Conservation (phyloP, 1,140 invertebrate species). For the Hetaerina americana region DNA sequence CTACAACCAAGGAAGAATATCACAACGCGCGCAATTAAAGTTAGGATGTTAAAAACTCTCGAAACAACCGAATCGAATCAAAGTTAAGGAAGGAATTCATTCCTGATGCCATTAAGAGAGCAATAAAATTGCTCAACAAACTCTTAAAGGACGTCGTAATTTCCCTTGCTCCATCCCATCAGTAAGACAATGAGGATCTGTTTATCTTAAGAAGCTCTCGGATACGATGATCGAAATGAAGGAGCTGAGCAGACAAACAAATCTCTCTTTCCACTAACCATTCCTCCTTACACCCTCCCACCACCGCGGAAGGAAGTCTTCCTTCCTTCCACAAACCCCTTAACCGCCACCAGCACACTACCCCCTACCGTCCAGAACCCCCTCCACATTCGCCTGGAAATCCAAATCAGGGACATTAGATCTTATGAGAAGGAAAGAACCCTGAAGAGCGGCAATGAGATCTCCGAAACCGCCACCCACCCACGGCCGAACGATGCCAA, state of each 20-base stretch:
- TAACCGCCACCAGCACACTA: no score
- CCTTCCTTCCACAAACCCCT: no score
- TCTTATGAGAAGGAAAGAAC: not conserved
- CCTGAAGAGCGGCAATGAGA: not conserved
- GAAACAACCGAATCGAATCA: no score
- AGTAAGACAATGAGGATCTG: not conserved
- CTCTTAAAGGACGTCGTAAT: not conserved
- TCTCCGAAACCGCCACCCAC: not conserved
- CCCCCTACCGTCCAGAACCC: no score
- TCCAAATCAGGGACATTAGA: no score
- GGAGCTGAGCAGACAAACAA: not conserved
- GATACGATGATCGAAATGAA: not conserved
- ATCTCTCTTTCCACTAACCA: not conserved
- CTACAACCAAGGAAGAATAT: no score
- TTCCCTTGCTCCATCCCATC: not conserved
- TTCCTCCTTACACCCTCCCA: not conserved
- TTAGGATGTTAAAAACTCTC: no score
- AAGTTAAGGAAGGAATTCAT: not conserved
- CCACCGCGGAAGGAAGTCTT: no score
- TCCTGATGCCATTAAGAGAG: not conserved
- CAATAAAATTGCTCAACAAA: not conserved
- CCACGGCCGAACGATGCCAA: no score
- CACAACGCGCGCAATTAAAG: no score
- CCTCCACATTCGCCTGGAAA: no score
- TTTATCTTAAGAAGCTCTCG: not conserved